Evolutionary conservation across 2,797 vertebrate genomes (phyloP), one percentile per base, ranked within the genome.

Genomic region (Coranthus polyacanthus): DNA sequence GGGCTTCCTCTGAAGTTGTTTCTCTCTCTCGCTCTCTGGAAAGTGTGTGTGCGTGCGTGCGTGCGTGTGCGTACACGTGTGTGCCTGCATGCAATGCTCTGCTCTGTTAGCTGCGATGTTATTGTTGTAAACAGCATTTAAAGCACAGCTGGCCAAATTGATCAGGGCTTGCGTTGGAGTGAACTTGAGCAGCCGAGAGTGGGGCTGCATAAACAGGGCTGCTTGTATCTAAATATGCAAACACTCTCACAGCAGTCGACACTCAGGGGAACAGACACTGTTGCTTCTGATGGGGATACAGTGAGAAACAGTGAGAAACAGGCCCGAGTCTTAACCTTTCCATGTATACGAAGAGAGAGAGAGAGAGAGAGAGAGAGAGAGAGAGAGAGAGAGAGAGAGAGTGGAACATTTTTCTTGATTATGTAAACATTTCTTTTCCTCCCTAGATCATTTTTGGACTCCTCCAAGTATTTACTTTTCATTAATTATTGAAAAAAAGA

Each of bases 41-140:
- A 36, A 11, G 36, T 45, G 55, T 50, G 45, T 21, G 13, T 47
- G 6, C 44, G 32, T 47, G 47, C 24, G 55, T 50, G 49, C 50
- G 29, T 47, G 21, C 17, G 39, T 52, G 59, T 21, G 24, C 18
- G 65, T 16, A 18, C 42, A 42, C 64, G 65, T 65, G 43, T 34
- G 64, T 24, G 62, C 34, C 61, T 22, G 60, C 69, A 69, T 51
- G 76, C 78, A 68, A 75, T 69, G 67, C 73, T 74, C 43, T 84
- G 83, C 84, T 84, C 78, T 75, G 83, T 92, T 85, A 81, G 82
- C 92, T 89, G 80, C 92, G 87, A 94, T 95, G 94, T 96, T 96
- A 94, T 96, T 96, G 94, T 95, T 94, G 95, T 95, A 95, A 96
- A 96, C 94, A 95, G 93, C 92, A 89, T 95, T 96, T 96, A 95